phyloP scores from a whole-genome alignment of 2,113 vertebrate genomes.

The Campylorhamphus procurvoides region DNA sequence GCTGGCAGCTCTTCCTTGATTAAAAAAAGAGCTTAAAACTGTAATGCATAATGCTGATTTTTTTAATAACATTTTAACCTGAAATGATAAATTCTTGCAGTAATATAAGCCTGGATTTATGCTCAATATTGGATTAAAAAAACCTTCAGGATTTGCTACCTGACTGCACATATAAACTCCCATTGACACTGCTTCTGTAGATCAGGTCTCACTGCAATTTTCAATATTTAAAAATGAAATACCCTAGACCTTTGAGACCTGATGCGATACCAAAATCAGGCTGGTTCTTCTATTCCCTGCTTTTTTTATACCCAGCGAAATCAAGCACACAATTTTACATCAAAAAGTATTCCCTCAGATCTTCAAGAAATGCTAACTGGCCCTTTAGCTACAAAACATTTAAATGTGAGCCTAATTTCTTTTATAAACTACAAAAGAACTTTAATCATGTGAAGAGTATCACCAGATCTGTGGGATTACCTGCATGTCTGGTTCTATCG shows the following conservation, averaged over 20 bases:
- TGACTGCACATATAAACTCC: not conserved
- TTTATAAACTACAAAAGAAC: not conserved
- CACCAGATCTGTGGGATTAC: not conserved
- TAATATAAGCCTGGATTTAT: not conserved
- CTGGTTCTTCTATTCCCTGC: not conserved
- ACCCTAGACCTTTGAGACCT: not conserved
- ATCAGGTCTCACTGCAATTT: not conserved
- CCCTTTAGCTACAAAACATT: not conserved
- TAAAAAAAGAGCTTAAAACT: not conserved
- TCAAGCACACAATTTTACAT: not conserved
- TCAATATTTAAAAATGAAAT: not conserved
- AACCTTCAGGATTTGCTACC: not conserved
- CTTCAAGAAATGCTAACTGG: not conserved
- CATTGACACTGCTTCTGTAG: not conserved
- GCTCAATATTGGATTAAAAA: not conserved
- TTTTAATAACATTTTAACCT: not conserved
- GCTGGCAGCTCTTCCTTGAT: not conserved
- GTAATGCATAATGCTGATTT: not conserved
- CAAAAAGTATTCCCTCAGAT: not conserved
- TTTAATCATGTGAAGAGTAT: not conserved
- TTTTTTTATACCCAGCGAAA: not conserved
- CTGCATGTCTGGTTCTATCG: not conserved
- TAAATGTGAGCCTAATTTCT: not conserved
- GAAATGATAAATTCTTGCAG: not conserved
- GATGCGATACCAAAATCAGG: not conserved